These are phyloP conservation scores for Falco columbarius DNA, from an alignment of 2,797 vertebrate genomes.

Conservation along the genomic window DNA sequence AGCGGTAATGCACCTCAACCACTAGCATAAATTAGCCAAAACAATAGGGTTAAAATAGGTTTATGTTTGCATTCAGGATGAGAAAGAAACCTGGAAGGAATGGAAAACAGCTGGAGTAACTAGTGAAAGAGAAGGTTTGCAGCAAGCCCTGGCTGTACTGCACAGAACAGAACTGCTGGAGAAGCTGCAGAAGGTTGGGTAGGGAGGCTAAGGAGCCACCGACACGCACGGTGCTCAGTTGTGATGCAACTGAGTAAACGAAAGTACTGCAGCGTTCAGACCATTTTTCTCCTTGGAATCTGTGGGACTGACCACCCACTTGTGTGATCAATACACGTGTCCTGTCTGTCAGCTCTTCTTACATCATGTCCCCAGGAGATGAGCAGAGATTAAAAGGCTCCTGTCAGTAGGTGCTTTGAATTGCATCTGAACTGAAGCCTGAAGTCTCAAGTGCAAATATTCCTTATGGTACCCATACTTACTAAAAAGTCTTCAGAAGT, in stretches of 20 bases:
- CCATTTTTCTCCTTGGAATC: background rate
- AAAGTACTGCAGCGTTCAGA: background rate
- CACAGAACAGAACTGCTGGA: background rate
- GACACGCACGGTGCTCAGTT: rapidly evolving
- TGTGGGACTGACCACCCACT: background rate
- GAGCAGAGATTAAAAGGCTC: background rate
- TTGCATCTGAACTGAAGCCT: background rate
- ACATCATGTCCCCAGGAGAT: rapidly evolving
- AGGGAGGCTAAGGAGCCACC: background rate
- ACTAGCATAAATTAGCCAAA: background rate
- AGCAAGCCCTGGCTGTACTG: background rate
- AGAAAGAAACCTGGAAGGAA: background rate
- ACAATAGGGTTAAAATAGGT: background rate
- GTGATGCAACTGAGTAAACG: background rate
- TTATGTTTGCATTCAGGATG: background rate
- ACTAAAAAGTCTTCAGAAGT: background rate
- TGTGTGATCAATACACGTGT: background rate
- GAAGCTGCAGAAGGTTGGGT: background rate
- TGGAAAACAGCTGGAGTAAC: background rate
- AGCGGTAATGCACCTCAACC: background rate
- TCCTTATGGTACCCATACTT: background rate
- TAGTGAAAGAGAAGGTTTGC: background rate
- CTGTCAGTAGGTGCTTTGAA: background rate
- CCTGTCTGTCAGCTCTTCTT: background rate
- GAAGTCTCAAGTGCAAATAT: background rate